These are phyloP conservation scores for Coreoperca whiteheadi DNA, from an alignment of 2,113 vertebrate species.

Conservation along the genomic window DNA sequence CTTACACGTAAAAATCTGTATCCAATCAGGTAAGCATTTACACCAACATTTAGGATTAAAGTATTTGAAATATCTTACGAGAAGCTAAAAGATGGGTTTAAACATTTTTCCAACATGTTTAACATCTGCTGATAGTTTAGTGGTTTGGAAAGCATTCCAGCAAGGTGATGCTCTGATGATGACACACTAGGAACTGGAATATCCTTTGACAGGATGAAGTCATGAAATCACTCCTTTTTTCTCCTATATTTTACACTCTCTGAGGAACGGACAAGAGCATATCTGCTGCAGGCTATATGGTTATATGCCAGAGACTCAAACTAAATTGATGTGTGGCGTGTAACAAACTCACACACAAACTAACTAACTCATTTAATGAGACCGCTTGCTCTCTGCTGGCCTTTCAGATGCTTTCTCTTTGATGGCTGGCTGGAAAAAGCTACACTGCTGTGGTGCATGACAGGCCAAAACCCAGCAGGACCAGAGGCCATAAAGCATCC, in stretches of 20 bases:
- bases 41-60: not conserved
- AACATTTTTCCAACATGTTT: slow-evolving; percentile 35
- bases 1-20: not conserved
- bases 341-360: slow-evolving; percentile 34
- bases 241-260: not conserved
- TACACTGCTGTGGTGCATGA: slow-evolving; percentile 35
- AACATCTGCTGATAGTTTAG: slow-evolving; percentile 71
- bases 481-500: slow-evolving; percentile 57
- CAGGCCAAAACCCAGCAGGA: slow-evolving; percentile 43
- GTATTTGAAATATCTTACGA: slow-evolving; percentile 5
- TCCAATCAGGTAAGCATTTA: not conserved
- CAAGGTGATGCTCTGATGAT: slow-evolving; percentile 66
- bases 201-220: slow-evolving; percentile 51
- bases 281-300: slow-evolving; percentile 28
- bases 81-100: slow-evolving; percentile 24
- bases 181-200: slow-evolving; percentile 57
- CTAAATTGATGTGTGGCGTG: slow-evolving; percentile 29
- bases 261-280: slow-evolving; percentile 13
- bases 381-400: slow-evolving; percentile 18
- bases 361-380: slow-evolving; percentile 54
- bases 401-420: slow-evolving; percentile 43
- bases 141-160: slow-evolving; percentile 62
- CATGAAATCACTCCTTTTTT: slow-evolving; percentile 41
- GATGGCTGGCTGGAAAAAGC: slow-evolving; percentile 54
- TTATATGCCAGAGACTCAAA: slow-evolving; percentile 23